A percentile compares a stretch with the other conserved stretches of the same genome.
Evolutionary conservation across 1,140 invertebrate species (phyloP).

Genomic region (Drosophila aff.): DNA sequence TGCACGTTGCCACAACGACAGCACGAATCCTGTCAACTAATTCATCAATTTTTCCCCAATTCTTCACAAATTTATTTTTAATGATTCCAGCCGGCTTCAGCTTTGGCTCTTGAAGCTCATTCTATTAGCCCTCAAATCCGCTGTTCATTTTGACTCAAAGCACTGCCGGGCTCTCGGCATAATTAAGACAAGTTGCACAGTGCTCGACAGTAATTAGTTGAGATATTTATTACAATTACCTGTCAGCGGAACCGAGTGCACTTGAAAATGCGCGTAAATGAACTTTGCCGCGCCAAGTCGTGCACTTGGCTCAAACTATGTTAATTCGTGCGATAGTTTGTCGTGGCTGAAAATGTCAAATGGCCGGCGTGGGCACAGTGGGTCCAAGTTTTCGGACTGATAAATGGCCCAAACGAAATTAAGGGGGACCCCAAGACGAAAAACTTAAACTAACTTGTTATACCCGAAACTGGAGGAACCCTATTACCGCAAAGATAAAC

Average conservation of each 20-base stretch:
- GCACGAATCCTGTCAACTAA: conserved; percentile 61
- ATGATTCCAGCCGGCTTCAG: conserved; percentile 24
- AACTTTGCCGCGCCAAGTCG: conserved; percentile 50
- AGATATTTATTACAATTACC: conserved; percentile 81
- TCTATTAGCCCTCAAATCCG: conserved; percentile 21
- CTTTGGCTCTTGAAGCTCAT: no score
- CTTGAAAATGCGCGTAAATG: conserved; percentile 57
- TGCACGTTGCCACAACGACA: conserved; percentile 37
- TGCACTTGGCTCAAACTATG: conserved; percentile 69
- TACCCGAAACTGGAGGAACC: neutral
- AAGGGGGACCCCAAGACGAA: neutral
- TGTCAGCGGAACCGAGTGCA: conserved; percentile 56
- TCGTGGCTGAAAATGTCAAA: conserved; percentile 61
- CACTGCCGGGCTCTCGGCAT: conserved; percentile 15
- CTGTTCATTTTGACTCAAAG: conserved; percentile 26
- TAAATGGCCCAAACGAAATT: conserved; percentile 15
- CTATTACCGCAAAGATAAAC: conserved; percentile 40
- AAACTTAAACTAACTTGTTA: conserved; percentile 44
- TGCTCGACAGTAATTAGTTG: conserved; percentile 75
- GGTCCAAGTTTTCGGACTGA: conserved; percentile 14
- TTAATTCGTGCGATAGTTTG: conserved; percentile 68
- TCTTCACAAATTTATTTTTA: conserved; percentile 32
- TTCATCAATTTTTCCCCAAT: conserved; percentile 69
- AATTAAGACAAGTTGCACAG: conserved; percentile 73
- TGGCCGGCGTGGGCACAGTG: conserved; percentile 54